phyloP scores from a whole-genome alignment of 2,113 vertebrate genomes.

The Cryptotis parvus region DNA sequence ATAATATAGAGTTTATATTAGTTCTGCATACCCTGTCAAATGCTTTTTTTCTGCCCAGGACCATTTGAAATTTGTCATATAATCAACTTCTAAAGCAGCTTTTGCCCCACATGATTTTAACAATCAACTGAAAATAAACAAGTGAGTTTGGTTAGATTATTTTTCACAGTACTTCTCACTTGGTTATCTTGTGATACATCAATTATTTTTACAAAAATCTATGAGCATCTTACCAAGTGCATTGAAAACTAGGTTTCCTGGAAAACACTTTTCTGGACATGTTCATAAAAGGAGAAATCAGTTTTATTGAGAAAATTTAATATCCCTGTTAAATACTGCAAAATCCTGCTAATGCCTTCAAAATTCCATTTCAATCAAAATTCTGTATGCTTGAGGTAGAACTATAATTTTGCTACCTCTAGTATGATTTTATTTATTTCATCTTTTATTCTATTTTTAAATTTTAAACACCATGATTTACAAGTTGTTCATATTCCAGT shows the following conservation, averaged over 20 bases:
- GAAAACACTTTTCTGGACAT: neutral
- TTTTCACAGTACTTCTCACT: neutral
- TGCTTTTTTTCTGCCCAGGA: neutral
- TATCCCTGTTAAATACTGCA: constrained; percentile 27
- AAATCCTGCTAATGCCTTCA: constrained; percentile 65
- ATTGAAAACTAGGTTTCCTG: constrained; percentile 14
- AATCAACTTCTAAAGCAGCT: neutral
- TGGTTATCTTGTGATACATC: neutral
- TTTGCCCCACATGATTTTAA: neutral
- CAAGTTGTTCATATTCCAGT: too few relatives aligned
- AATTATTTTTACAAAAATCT: constrained; percentile 28
- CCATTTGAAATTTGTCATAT: neutral
- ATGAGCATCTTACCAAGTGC: neutral
- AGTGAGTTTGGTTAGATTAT: neutral
- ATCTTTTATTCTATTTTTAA: constrained; percentile 19
- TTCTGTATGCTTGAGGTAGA: constrained; percentile 4
- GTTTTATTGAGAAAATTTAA: constrained; percentile 47
- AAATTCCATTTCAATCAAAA: constrained; percentile 30
- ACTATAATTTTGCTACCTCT: constrained; percentile 36
- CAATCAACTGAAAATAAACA: neutral
- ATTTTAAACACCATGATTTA: neutral
- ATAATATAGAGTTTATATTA: neutral
- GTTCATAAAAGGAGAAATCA: constrained; percentile 16
- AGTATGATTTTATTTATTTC: neutral
- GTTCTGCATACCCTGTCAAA: constrained; percentile 8